Base-by-base conservation (phyloP, 2,113 vertebrate genomes). In the Phrynosoma platyrhinos region DNA sequence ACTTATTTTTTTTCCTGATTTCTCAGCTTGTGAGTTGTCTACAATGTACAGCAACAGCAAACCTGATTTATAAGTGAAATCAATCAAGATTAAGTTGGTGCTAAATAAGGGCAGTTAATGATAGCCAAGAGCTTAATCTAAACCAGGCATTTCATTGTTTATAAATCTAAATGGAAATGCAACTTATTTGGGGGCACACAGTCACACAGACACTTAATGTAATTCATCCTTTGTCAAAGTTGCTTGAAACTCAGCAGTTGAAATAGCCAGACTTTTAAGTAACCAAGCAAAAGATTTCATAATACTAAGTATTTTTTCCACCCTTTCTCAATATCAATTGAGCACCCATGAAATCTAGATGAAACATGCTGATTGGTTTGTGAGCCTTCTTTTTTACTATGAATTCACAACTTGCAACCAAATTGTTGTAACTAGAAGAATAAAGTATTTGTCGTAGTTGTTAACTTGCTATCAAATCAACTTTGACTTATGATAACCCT, bases 91-190 rank as follows among this genome's bases (percentile, higher is more conserved):
- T 36, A 94, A 92, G 86, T 92, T 42, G 36, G 32, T 89, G 40
- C 2, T 91, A 87, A 93, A 86, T 89, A 90, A 91, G 2, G n/a
- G 82, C 47, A 89, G 95, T 92, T 91, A 94, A 87, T 92, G 81
- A 93, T 90, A 87, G 9, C 53, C 87, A 20, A 52, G 78, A 82
- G 9, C 21, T 86, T 92, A 77, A 88, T 89, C 9, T 40, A 68
- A 93, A 79, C 21, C 64, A 89, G 79, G 4, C 87, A 55, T 91
- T 87, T 90, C 75, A 86, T 30, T 71, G 20, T 91, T 95, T 94
- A 90, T 9, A 93, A 91, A 88, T 0, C 1, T 90, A 82, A 76
- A 27, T 77, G 91, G 90, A 72, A 92, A 82, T n/a, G 53, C 21
- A 85, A n/a, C 89, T 92, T 83, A 55, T 91, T 66, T 87, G 84